Evolutionary conservation across 2,113 vertebrate species (phyloP).

Genomic region (Gymnocephalus cernua): DNA sequence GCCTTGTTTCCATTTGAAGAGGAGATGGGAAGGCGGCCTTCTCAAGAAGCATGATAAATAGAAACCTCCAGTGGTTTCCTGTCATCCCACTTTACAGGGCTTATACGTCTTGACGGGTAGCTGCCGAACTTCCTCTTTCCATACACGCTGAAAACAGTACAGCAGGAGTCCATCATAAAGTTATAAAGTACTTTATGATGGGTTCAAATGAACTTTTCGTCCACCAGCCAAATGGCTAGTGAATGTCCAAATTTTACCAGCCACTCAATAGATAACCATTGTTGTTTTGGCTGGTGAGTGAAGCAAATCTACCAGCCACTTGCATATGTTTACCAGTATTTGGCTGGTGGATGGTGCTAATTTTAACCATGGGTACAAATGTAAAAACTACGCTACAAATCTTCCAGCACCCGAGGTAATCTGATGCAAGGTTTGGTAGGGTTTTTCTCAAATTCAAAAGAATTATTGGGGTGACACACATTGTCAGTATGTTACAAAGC

Average conservation of each 20-base stretch:
- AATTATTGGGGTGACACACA: background rate
- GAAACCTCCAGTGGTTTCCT: constrained; percentile 12
- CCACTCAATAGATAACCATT: no score
- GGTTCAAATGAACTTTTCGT: no score
- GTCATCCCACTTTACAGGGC: background rate
- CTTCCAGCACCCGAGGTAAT: background rate
- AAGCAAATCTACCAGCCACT: no score
- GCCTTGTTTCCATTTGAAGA: background rate
- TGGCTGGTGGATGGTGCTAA: no score
- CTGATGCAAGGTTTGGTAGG: background rate
- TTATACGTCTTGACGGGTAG: background rate
- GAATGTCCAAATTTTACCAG: no score
- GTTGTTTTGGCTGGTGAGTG: no score
- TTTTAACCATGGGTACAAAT: no score
- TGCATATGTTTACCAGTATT: no score
- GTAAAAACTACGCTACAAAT: background rate
- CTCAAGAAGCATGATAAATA: background rate
- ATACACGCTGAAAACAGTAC: background rate
- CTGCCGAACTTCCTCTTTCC: background rate
- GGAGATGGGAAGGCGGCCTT: background rate
- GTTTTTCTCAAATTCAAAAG: background rate
- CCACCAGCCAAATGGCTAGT: no score
- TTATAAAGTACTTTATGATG: background rate
- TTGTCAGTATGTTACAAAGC: background rate
- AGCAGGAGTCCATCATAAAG: background rate